Percentiles rank a stretch among this genome's conserved stretches.
These are phyloP conservation scores for Kryptopterus vitreolus DNA, from an alignment of 2,797 vertebrate genomes.

Conservation along the genomic window DNA sequence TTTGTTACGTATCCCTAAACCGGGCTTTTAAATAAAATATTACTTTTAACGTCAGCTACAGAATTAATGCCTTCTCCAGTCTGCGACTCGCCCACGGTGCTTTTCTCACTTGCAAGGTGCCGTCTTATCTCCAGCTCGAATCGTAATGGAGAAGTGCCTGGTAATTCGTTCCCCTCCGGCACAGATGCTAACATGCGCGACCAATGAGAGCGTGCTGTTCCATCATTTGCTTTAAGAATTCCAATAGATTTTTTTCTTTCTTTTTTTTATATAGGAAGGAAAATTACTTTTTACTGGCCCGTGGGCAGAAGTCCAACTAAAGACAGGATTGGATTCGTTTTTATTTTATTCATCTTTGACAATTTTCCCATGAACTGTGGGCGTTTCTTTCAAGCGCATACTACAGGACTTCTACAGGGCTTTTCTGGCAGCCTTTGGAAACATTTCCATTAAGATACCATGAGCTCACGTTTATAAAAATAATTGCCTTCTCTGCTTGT, in stretches of 20 bases:
- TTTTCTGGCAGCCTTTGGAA: conserved; percentile 13
- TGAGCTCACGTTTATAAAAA: not conserved
- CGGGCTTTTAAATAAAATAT: conserved; percentile 13
- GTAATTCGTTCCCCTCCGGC: conserved; percentile 36
- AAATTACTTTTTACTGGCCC: conserved; percentile 37
- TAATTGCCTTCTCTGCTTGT: not conserved
- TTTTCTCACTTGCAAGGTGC: conserved; percentile 32
- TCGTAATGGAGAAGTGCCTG: conserved; percentile 34
- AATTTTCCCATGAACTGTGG: conserved; percentile 16
- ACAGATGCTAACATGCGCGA: conserved; percentile 43
- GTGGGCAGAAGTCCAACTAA: conserved; percentile 23
- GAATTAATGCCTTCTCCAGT: not conserved
- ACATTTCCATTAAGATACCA: conserved; percentile 12
- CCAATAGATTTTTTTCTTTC: conserved; percentile 27
- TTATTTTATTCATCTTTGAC: conserved; percentile 31
- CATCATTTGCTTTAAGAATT: conserved; percentile 36
- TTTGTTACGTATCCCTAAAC: conserved; percentile 10
- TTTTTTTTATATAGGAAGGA: conserved; percentile 11
- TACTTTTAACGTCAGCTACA: not conserved
- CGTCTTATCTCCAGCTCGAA: conserved; percentile 33
- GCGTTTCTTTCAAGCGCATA: conserved; percentile 8
- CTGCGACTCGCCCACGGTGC: not conserved
- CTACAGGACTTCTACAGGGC: not conserved
- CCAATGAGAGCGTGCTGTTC: conserved; percentile 3
- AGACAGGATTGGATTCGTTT: conserved; percentile 18